Conservation (phyloP, 2,888 invertebrate species). For the Deroplatys truncata region DNA sequence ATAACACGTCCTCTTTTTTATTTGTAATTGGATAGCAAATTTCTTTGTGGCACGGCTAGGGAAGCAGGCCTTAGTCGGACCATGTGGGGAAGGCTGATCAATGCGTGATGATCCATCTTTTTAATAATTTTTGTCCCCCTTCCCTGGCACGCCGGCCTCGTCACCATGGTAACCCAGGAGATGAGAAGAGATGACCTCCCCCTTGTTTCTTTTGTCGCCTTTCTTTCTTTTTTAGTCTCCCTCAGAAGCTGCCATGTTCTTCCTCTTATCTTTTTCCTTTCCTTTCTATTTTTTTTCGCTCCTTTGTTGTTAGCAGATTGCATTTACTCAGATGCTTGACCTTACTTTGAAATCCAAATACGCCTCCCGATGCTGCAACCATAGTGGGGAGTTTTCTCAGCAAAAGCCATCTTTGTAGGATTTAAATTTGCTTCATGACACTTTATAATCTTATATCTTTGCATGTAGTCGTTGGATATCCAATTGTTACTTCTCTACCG, state of each 20-base stretch:
- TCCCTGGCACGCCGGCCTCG: constrained; percentile 2
- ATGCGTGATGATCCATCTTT: constrained; percentile 18
- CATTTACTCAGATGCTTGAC: background rate
- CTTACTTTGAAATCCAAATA: background rate
- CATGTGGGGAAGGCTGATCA: background rate
- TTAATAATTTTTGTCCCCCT: constrained; percentile 21
- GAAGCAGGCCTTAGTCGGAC: background rate
- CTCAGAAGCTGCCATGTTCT: background rate
- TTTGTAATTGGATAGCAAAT: constrained; percentile 10
- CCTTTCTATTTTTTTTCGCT: background rate
- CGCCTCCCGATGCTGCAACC: background rate
- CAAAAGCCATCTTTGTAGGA: background rate
- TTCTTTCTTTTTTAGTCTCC: constrained; percentile 1
- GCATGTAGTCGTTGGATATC: too few relatives aligned
- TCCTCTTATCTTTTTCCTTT: background rate
- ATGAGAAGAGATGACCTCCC: constrained; percentile 1
- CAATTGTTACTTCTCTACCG: too few relatives aligned
- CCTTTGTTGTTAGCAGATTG: background rate
- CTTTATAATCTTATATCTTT: too few relatives aligned
- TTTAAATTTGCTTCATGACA: too few relatives aligned
- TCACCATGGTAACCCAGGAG: constrained; percentile 12
- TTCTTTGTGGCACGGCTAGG: background rate
- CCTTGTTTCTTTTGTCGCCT: constrained; percentile 17
- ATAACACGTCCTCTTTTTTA: background rate
- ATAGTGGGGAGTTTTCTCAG: background rate